Conservation (phyloP, 2,797 vertebrate species). For the Pipistrellus nathusii region DNA sequence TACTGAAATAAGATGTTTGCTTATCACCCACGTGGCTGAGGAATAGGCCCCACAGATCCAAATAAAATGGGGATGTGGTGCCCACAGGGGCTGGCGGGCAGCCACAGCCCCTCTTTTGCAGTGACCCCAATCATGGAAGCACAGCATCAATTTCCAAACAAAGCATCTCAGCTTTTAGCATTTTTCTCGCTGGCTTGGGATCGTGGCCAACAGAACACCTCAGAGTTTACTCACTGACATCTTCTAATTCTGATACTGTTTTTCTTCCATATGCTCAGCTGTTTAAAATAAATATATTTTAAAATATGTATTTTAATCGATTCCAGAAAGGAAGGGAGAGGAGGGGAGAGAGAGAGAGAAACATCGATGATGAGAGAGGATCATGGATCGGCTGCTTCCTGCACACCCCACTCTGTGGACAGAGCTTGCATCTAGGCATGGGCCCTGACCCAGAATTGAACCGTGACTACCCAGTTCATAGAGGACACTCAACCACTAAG, state of each 20-base stretch:
- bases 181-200: background rate
- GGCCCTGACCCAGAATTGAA: too few species aligned
- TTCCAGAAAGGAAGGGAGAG: too few species aligned
- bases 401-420: too few species aligned
- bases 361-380: too few species aligned
- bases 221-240: background rate
- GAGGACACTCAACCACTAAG: too few species aligned
- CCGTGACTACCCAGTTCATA: too few species aligned
- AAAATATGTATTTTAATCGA: too few species aligned
- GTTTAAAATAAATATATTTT: background rate
- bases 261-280: background rate
- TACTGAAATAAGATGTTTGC: constrained; percentile 56
- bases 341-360: too few species aligned
- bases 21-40: constrained; percentile 49
- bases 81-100: background rate
- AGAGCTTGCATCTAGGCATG: too few species aligned
- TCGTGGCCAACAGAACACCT: background rate
- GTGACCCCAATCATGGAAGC: background rate
- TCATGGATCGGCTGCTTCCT: too few species aligned
- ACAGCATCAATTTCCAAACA: background rate
- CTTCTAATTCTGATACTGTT: background rate
- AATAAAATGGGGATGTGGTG: constrained; percentile 61
- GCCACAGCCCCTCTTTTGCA: background rate
- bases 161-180: background rate
- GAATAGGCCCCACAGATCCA: constrained; percentile 24